phyloP scores from a whole-genome alignment of 2,113 vertebrate genomes.

The Cynocephalus volans region DNA sequence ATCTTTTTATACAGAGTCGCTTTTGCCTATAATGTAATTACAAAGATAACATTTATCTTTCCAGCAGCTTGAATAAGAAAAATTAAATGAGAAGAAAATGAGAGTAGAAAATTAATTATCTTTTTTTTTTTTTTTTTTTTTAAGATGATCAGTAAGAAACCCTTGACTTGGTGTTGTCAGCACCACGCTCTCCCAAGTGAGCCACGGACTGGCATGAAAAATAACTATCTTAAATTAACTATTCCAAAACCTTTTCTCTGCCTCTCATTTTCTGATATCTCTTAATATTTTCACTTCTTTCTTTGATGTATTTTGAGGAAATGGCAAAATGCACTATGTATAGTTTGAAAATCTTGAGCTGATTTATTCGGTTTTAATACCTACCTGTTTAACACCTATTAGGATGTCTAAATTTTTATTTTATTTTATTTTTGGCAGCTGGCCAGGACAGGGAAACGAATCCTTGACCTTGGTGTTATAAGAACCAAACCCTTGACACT shows the following conservation, averaged over 20 bases:
- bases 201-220: not conserved
- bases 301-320: not conserved
- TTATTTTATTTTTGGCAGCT: no score
- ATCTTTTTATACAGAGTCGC: not conserved
- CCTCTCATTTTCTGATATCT: not conserved
- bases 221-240: not conserved
- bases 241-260: not conserved
- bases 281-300: not conserved
- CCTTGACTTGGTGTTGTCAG: no score
- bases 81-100: not conserved
- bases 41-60: no score
- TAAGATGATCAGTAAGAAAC: no score
- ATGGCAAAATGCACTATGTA: not conserved
- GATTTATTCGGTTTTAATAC: not conserved
- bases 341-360: slow-evolving; percentile 19
- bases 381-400: slow-evolving; percentile 8
- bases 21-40: not conserved
- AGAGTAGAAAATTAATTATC: not conserved
- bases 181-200: no score
- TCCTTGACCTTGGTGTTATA: no score
- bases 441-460: no score
- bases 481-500: no score
- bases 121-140: not conserved
- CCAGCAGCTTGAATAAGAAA: no score
- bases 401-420: not conserved